Evolutionary conservation across 1,140 invertebrate genomes (phyloP), one percentile per base, ranked within the genome.

Genomic region (Drosophila teissieri): DNA sequence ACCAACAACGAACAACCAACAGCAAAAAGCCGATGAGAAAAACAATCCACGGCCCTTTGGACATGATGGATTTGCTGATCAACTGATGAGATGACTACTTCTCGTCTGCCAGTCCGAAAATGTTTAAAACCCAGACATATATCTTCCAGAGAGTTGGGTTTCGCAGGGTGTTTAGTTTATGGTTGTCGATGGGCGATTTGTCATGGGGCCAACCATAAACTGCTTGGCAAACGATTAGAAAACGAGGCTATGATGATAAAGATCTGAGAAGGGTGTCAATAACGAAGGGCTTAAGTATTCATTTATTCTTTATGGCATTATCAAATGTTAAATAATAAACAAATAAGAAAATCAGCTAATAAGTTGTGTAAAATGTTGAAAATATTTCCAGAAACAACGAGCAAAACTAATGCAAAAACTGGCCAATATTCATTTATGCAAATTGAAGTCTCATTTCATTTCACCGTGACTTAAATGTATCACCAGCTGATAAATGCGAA

Each of bases 21-120:
- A 60, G 60, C 46, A 36, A 49, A 31, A 1, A 31, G 12, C 0
- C 37, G 11, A 14, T 12, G 34, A n/a, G 54, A 39, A 36, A 39
- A 24, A 53, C 15, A 53, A 63, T 45, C 53, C 51, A 22, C 61
- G 36, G 53, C 53, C 70, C 61, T 56, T 67, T 49, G 54, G 58
- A 39, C 48, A 77, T 77, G 73, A 77, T 77, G 73, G 73, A 77
- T 77, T 77, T 77, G 78, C 51, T 69, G 62, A 73, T 53, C 61
- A 60, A 76, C 61, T 76, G 73, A 76, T 51, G 60, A 74, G 57
- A 15, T 12, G 57, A 60, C 57, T 51, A 34, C 39, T 31, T 46
- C 42, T 51, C 22, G 69, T 48, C 72, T 57, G 70, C 17, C 73
- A 75, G 44, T 36, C 19, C 11, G n/a, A 44, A 45, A 68, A 61